phyloP scores from a whole-genome alignment of 2,113 vertebrate genomes.

The Echinops telfairi region DNA sequence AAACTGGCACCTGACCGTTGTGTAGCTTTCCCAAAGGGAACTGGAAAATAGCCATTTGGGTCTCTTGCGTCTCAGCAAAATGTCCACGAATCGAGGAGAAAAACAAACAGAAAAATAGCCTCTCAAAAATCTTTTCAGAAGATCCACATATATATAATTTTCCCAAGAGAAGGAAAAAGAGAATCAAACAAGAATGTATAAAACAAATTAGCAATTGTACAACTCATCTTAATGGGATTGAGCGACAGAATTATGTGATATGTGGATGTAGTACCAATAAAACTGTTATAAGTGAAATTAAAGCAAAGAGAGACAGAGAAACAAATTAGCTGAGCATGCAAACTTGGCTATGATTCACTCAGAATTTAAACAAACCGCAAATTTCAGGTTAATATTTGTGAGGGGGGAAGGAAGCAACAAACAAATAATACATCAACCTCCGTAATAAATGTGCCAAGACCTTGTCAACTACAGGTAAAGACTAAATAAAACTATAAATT shows the following conservation, averaged over 20 bases:
- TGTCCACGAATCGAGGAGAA: conserved; percentile 86
- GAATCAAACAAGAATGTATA: conserved; percentile 88
- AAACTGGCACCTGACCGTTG: conserved; percentile 82
- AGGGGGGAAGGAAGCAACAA: conserved; percentile 73
- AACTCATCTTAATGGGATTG: too few species aligned
- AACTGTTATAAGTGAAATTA: too few species aligned
- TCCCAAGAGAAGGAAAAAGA: conserved; percentile 94
- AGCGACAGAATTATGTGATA: too few species aligned
- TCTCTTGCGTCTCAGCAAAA: conserved; percentile 88
- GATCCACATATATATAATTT: conserved; percentile 84
- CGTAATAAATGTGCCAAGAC: conserved; percentile 91
- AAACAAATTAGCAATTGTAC: too few species aligned
- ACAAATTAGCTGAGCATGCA: conserved; percentile 97
- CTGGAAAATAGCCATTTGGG: conserved; percentile 63
- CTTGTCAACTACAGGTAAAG: conserved; percentile 89
- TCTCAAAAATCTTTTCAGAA: conserved; percentile 91
- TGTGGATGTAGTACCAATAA: too few species aligned
- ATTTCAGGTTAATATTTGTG: conserved; percentile 94
- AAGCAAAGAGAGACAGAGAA: conserved; percentile 31
- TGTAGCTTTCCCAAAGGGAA: conserved; percentile 76
- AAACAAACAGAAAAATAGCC: conserved; percentile 86
- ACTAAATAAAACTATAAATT: conserved; percentile 88
- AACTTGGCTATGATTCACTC: conserved; percentile 97
- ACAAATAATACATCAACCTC: conserved; percentile 88
- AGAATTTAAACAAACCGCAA: conserved; percentile 93